Percentiles rank a stretch among this genome's conserved stretches.
Evolutionary conservation across 2,797 vertebrate genomes (phyloP).

Genomic region (Acanthurus tractus): DNA sequence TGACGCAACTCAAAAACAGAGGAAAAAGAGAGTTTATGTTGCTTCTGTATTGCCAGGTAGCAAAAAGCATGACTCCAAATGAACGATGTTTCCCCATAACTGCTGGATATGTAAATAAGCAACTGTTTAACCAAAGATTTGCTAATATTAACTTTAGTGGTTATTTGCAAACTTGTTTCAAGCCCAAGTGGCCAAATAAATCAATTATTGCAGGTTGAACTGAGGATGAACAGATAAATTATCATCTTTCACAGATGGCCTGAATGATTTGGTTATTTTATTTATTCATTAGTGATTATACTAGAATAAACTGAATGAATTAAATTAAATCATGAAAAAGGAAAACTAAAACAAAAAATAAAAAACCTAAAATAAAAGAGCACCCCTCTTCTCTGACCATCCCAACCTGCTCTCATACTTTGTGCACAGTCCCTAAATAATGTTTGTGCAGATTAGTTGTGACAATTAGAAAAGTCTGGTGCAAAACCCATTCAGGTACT

Average conservation of each 20-base stretch:
- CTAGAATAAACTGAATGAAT: not conserved
- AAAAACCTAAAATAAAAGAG: not conserved
- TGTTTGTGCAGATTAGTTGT: not conserved
- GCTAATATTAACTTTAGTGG: not conserved
- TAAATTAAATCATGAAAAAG: not conserved
- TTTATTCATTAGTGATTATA: not conserved
- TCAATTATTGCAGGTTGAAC: no score
- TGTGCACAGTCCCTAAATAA: not conserved
- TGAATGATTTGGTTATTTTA: not conserved
- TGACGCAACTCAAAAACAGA: not conserved
- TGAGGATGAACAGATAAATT: not conserved
- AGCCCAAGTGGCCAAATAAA: not conserved
- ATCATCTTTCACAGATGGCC: no score
- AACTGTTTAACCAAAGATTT: not conserved
- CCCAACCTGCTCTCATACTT: not conserved
- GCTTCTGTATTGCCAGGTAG: not conserved
- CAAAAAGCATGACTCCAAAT: not conserved
- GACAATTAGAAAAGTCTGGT: constrained; percentile 8
- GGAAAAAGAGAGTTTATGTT: not conserved
- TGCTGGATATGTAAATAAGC: not conserved
- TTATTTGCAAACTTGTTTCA: not conserved
- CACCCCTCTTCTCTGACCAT: not conserved
- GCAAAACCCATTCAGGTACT: constrained; percentile 1
- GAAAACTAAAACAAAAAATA: not conserved
- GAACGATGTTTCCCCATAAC: not conserved